Percentiles rank a stretch among this genome's conserved stretches.
Evolutionary conservation across 2,797 vertebrate genomes (phyloP).

Genomic region (Echiichthys vipera): DNA sequence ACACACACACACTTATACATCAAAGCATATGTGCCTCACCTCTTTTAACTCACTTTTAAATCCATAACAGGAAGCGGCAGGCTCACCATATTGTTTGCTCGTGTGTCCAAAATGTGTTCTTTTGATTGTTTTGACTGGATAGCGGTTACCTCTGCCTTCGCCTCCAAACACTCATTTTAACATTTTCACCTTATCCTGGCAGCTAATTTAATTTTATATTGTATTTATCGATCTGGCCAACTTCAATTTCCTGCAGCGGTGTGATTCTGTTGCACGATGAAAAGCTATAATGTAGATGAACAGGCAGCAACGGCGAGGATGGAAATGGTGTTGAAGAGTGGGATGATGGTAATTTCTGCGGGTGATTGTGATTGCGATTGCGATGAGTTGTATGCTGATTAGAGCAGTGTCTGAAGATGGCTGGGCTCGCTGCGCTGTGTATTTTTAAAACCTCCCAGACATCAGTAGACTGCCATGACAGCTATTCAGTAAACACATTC

Average conservation of each 20-base stretch:
- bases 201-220: slow-evolving; percentile 78
- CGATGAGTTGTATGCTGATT: slow-evolving; percentile 70
- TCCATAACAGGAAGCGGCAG: slow-evolving; percentile 39
- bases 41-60: slow-evolving; percentile 54
- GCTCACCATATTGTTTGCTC: slow-evolving; percentile 42
- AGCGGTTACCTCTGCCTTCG: slow-evolving; percentile 35
- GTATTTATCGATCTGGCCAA: slow-evolving; percentile 77
- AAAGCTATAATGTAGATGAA: slow-evolving; percentile 69
- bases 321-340: slow-evolving; percentile 67
- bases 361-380: slow-evolving; percentile 71
- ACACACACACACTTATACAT: slow-evolving; percentile 39
- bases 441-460: slow-evolving; percentile 57
- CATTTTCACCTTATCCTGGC: slow-evolving; percentile 66
- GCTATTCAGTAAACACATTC: slow-evolving; percentile 89
- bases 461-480: slow-evolving; percentile 77
- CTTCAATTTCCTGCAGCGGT: slow-evolving; percentile 73
- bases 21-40: slow-evolving; percentile 53
- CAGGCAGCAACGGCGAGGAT: slow-evolving; percentile 39
- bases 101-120: slow-evolving; percentile 36
- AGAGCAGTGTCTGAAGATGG: slow-evolving; percentile 60
- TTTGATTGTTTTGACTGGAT: slow-evolving; percentile 48
- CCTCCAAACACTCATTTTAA: slow-evolving; percentile 59
- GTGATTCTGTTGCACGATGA: slow-evolving; percentile 45
- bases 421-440: slow-evolving; percentile 50
- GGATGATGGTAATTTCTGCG: slow-evolving; percentile 64